These are phyloP conservation scores for Fopius arisanus DNA, from an alignment of 1,140 invertebrate genomes.

Conservation along the genomic window DNA sequence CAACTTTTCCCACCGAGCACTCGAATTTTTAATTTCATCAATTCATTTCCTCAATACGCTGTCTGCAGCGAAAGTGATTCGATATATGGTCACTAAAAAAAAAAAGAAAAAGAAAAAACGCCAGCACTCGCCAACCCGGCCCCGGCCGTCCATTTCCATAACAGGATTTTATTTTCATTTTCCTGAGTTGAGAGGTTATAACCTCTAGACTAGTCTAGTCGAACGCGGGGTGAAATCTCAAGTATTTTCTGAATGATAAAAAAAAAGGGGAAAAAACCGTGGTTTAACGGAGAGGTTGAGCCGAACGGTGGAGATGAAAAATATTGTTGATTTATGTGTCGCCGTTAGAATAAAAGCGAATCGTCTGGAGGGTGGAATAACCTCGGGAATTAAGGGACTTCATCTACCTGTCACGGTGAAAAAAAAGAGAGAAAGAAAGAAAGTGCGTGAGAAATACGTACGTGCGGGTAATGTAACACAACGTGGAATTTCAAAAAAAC, in stretches of 20 bases:
- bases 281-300: not conserved
- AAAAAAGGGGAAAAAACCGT: slow-evolving; percentile 13
- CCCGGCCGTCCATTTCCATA: slow-evolving; percentile 43
- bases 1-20: not conserved
- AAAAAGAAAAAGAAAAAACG: slow-evolving; percentile 34
- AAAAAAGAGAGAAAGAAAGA: too few relatives aligned
- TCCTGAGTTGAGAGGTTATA: slow-evolving; percentile 21
- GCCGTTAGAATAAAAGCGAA: slow-evolving; percentile 26
- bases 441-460: not conserved
- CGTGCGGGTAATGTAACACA: not conserved
- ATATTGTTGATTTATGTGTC: slow-evolving; percentile 37
- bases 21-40: not conserved
- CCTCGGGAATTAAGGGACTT: not conserved
- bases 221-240: slow-evolving; percentile 19
- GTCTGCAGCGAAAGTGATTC: slow-evolving; percentile 35
- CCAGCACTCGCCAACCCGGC: not conserved
- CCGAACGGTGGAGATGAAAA: not conserved
- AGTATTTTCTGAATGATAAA: slow-evolving; percentile 27
- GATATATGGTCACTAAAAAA: slow-evolving; percentile 31
- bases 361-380: slow-evolving; percentile 18
- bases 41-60: slow-evolving; percentile 11
- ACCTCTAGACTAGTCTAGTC: slow-evolving; percentile 7
- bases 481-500: not conserved
- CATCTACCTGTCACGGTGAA: not conserved
- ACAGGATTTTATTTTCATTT: slow-evolving; percentile 52